Evolutionary conservation across 2,113 vertebrate genomes (phyloP), one percentile per base, ranked within the genome.

Genomic region (Aldabrachelys gigantea): DNA sequence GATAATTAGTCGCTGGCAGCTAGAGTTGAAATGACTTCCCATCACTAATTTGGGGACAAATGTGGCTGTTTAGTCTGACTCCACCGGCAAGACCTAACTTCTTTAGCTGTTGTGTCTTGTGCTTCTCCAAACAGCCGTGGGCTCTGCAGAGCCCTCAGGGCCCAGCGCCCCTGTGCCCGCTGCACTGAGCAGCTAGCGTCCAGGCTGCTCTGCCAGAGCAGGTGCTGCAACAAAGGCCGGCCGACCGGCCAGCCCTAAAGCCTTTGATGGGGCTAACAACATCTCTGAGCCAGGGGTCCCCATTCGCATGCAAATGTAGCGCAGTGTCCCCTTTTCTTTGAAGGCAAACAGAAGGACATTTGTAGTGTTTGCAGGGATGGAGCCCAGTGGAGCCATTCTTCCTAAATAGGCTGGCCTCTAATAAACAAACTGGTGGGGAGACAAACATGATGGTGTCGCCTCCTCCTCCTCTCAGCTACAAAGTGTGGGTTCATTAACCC

Each of bases 401-500:
- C 47, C 78, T 84, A 93, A 98, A 97, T 16, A 96, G 91, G 44
- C 79, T 91, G 93, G 82, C 75, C 82, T 90, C 89, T 86, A 89
- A 98, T 62, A 98, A 97, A 96, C 97, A 92, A 89, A 95, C 95
- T 96, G 92, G 89, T 93, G 96, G 97, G 38, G 65, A 72, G 93
- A 93, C 81, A 97, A 94, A 96, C 95, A 76, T 87, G 54, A 72
- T 95, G 89, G 93, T 50, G 83, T 95, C 69, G 31, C 47, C 89
- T 94, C 91, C 94, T 97, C 96, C 95, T 96, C 91, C 96, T 97
- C 96, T 95, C 93, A 81, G 88, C 95, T 95, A 96, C 97, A 96
- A 97, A 97, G 95, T 97, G 97, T 94, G 95, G 97, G 96, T 98
- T 98, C 98, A 98, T 98, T 98, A 98, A 98, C 98, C 97, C 95